Evolutionary conservation across 2,888 invertebrate genomes (phyloP), one percentile per base, ranked within the genome.

Genomic region (Netelia virgata): DNA sequence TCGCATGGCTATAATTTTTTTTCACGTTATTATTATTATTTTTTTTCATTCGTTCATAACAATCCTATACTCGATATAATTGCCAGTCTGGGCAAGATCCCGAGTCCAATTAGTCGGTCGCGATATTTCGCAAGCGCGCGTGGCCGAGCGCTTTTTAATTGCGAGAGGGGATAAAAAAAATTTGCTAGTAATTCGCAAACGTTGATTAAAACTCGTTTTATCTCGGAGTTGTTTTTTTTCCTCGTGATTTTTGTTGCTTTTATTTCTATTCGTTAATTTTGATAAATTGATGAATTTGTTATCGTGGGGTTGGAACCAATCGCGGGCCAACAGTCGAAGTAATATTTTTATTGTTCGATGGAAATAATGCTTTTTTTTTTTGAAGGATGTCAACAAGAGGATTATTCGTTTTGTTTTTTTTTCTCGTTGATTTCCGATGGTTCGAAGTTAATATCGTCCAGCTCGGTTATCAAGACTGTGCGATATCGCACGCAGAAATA

Each of bases 91-190:
- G 50, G 9, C 36, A 47, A 18, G 20, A 73, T 11, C 28, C 6
- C 5, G 59, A n/a, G n/a, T 63, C 81, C 55, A 80, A 81, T 81
- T 81, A 73, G 63, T 74, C 63, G 77, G 10, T 73, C 63, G 72
- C 10, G 61, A 73, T 76, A 76, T 78, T 78, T 36, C 14, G 16
- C 18, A 11, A 14, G 11, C 9, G 20, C 8, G 20, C 1, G 18
- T 20, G 36, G 8, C n/a, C 6, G 11, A 14, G 23, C 20, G 14
- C 11, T n/a, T 28, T 55, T 63, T 74, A 74, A 81, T 74, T 81
- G 61, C 74, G 43, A 64, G 28, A 28, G 28, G 0, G 28, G 28
- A 70, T 16, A 28, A 43, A 57, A 43, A 57, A 73, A 63, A 50
- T 10, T 73, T 10, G 55, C n/a, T 64, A 14, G n/a, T 74, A 14